Percentiles rank a stretch among this genome's conserved stretches.
Evolutionary conservation across 2,113 vertebrate species (phyloP).

Genomic region (Grantiella picta): DNA sequence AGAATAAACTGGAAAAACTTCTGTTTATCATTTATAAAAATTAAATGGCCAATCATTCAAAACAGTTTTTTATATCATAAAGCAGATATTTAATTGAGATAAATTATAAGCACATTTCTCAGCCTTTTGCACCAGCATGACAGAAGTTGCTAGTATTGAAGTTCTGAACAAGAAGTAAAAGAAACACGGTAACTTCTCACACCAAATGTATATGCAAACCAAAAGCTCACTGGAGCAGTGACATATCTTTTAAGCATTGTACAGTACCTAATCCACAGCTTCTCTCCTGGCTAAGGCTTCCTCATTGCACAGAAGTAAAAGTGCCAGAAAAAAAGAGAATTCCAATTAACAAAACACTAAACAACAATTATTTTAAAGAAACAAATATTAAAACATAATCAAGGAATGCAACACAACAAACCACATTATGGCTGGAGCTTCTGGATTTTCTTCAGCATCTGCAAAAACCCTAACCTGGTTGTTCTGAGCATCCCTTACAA

Average conservation of each 20-base stretch:
- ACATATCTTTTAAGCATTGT: neutral
- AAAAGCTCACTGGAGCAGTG: neutral
- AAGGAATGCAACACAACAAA: neutral
- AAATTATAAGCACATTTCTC: neutral
- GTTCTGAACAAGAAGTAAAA: neutral
- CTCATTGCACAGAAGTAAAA: neutral
- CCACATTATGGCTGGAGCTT: neutral
- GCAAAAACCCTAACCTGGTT: neutral
- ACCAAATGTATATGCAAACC: neutral
- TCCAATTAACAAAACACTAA: neutral
- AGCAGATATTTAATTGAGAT: neutral
- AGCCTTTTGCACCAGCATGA: neutral
- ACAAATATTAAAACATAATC: neutral
- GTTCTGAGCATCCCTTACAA: neutral
- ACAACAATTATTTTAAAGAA: neutral
- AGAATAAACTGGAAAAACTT: neutral
- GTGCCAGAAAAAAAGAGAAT: neutral
- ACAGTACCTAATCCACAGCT: neutral
- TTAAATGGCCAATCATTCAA: neutral
- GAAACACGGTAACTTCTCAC: neutral
- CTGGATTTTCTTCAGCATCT: neutral
- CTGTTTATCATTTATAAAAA: neutral
- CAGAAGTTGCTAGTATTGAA: neutral
- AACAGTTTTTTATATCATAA: neutral
- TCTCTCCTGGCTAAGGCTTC: neutral